These are phyloP conservation scores for Noturus placidus DNA, from an alignment of 2,113 vertebrate genomes.

Conservation along the genomic window DNA sequence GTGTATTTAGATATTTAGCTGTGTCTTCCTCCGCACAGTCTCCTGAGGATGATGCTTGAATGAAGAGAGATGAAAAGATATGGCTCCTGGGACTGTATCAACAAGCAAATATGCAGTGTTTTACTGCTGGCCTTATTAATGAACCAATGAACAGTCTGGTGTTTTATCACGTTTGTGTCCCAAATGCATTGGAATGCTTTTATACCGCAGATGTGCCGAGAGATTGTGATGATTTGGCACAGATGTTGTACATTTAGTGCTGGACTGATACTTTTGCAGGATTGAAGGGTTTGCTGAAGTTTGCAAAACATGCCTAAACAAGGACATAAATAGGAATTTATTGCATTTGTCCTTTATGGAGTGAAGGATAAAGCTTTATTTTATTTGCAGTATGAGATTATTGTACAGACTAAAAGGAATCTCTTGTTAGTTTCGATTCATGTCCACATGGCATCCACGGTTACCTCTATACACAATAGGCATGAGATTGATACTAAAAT, in stretches of 20 bases:
- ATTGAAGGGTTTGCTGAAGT: constrained; percentile 31
- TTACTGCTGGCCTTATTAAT: constrained; percentile 40
- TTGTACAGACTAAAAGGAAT: background rate
- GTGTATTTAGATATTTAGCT: constrained; percentile 33
- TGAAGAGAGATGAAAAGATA: constrained; percentile 58
- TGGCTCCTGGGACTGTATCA: constrained; percentile 47
- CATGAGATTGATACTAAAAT: background rate
- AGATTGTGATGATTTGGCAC: constrained; percentile 49
- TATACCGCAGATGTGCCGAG: constrained; percentile 44
- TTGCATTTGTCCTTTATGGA: background rate
- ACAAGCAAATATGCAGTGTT: constrained; percentile 38
- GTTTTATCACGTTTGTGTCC: constrained; percentile 54
- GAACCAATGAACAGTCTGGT: constrained; percentile 59
- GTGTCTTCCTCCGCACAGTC: constrained; percentile 45
- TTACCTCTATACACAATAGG: no score
- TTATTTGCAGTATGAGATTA: background rate
- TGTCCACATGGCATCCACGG: background rate
- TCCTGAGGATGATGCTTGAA: constrained; percentile 52
- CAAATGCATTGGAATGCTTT: constrained; percentile 46
- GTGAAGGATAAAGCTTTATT: background rate
- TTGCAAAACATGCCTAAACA: constrained; percentile 44
- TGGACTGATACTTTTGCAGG: background rate
- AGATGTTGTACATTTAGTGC: constrained; percentile 42
- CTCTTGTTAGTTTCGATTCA: background rate
- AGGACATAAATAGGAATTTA: constrained; percentile 37